phyloP scores from a whole-genome alignment of 2,113 vertebrate genomes.

The Mellivora capensis region DNA sequence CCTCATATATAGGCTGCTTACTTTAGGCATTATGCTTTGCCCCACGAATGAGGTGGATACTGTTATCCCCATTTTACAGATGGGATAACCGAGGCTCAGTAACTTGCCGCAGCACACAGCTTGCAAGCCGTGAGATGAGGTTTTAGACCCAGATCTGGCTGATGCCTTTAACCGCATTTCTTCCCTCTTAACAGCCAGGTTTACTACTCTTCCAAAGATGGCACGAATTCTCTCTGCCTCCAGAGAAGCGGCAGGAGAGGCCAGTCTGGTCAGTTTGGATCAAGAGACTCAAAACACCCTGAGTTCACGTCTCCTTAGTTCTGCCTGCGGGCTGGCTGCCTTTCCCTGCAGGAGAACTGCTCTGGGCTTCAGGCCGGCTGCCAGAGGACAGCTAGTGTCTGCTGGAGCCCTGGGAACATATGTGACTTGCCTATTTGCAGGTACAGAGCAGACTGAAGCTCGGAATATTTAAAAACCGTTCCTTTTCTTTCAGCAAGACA shows the following conservation, averaged over 20 bases:
- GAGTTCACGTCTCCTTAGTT: neutral
- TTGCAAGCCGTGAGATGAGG: neutral
- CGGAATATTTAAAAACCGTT: slow-evolving; percentile 43
- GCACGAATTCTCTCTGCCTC: neutral
- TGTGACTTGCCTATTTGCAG: slow-evolving; percentile 41
- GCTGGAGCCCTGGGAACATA: slow-evolving; percentile 31
- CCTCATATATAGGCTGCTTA: neutral
- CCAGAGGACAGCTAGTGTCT: slow-evolving; percentile 40
- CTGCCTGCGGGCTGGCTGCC: neutral
- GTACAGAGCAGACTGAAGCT: slow-evolving; percentile 10
- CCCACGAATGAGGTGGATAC: neutral
- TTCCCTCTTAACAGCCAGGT: neutral
- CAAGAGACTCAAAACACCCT: neutral
- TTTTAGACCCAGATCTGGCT: neutral
- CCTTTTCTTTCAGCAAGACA: neutral
- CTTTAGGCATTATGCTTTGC: neutral
- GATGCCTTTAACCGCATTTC: neutral
- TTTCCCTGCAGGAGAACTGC: neutral
- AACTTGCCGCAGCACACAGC: neutral
- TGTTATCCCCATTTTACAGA: neutral
- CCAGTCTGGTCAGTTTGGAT: neutral
- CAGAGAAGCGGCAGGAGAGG: neutral
- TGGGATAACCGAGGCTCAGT: neutral
- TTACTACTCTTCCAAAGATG: neutral
- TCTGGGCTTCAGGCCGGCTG: neutral